Conservation (phyloP, 2,888 invertebrate species). For the Ypsolopha scabrella region DNA sequence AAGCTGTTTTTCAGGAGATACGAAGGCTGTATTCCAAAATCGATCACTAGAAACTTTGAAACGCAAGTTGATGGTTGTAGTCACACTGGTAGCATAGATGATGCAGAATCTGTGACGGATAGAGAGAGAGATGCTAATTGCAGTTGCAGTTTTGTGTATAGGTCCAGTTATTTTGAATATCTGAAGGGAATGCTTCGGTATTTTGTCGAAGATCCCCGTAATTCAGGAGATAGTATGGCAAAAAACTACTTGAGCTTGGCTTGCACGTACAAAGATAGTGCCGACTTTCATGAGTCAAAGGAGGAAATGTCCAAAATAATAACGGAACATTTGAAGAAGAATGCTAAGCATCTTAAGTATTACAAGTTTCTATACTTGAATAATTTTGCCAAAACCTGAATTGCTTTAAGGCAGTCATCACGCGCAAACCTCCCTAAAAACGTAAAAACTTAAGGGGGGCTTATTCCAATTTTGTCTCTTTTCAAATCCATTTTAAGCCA, state of each 20-base stretch:
- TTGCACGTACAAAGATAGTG: slow-evolving; percentile 23
- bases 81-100: background rate
- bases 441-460: too few species aligned
- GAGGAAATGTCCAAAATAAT: slow-evolving; percentile 18
- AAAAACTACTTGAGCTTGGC: slow-evolving; percentile 25
- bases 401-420: too few species aligned
- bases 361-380: slow-evolving; percentile 38
- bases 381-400: slow-evolving; percentile 5
- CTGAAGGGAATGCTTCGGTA: slow-evolving; percentile 33
- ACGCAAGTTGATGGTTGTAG: background rate
- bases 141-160: slow-evolving; percentile 29
- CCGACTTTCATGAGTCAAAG: slow-evolving; percentile 27
- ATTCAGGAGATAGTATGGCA: slow-evolving; percentile 27
- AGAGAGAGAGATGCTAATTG: background rate
- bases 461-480: too few species aligned
- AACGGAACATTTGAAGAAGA: background rate
- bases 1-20: slow-evolving; percentile 28
- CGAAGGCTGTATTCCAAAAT: background rate
- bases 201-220: slow-evolving; percentile 20
- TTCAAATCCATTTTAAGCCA: too few species aligned
- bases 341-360: slow-evolving; percentile 17
- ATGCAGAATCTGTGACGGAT: background rate
- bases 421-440: too few species aligned
- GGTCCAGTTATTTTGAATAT: slow-evolving; percentile 31
- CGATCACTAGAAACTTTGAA: background rate